phyloP scores from a whole-genome alignment of 2,888 invertebrate genomes.

The Cheilosia impressa region DNA sequence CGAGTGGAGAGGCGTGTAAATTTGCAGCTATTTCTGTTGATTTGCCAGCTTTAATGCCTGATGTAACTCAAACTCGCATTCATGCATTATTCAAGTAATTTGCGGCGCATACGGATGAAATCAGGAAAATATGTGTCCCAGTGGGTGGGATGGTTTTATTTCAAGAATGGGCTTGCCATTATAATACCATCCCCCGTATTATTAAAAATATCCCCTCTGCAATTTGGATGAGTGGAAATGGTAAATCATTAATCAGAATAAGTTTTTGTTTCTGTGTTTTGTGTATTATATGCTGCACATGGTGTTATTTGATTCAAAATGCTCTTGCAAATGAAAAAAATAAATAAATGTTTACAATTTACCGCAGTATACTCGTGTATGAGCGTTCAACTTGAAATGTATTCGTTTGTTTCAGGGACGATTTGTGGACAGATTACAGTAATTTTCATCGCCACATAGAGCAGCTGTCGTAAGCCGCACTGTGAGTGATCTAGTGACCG shows the following conservation, averaged over 20 bases:
- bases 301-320: not conserved
- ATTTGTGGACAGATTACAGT: too few species aligned
- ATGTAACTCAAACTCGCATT: conserved; percentile 43
- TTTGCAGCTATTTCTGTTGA: conserved; percentile 69
- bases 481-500: too few species aligned
- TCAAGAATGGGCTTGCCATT: not conserved
- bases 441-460: too few species aligned
- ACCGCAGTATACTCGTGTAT: too few species aligned
- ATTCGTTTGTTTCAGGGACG: too few species aligned
- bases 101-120: conserved; percentile 28
- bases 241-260: conserved; percentile 41
- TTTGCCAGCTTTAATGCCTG: conserved; percentile 40
- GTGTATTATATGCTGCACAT: not conserved
- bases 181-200: not conserved
- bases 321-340: not conserved
- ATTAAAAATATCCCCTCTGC: conserved; percentile 29
- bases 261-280: not conserved
- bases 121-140: conserved; percentile 26
- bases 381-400: too few species aligned
- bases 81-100: conserved; percentile 64
- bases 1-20: conserved; percentile 41
- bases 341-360: not conserved
- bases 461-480: too few species aligned
- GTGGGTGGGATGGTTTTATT: not conserved
- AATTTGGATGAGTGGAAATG: conserved; percentile 26